Base-by-base conservation (phyloP, 2,888 invertebrate genomes). In the Drosophila limbata region DNA sequence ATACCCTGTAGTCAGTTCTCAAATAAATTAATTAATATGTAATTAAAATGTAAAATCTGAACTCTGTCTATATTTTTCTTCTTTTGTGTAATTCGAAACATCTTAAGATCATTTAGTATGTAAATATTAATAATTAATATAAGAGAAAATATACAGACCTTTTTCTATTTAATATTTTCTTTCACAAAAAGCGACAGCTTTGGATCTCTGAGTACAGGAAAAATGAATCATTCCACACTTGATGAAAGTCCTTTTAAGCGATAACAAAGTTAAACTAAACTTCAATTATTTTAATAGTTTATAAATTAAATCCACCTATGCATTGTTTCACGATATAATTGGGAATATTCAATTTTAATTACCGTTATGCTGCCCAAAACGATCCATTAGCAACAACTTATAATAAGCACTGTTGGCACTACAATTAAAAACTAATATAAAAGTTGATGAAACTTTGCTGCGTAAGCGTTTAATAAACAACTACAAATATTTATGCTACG, bases 381-480 rank as follows among this genome's bases (percentile, higher is more conserved):
- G 44, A 39, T 51, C 62, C n/a, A 56, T 56, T 56, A 56, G 37
- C 50, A 50, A 39, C 50, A 13, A 35, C 11, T 13, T 48, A 39
- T 35, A 60, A 52, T 40, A 56, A 37, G 28, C 48, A 13, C 50
- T 2, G 11, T 44, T 17, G 3, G 15, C 39, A 45, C 39, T 4
- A 35, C 57, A 73, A 73, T 62, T 68, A 62, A 60, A 62, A 68
- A 47, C 69, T 17, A 51, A 51, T 53, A 53, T 13, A 21, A 51
- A 63, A 52, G 17, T 48, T 40, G 33, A 13, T 21, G 17, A 75
- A 81, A 64, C 62, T 84, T 84, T 69, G 52, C 61, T 44, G 51
- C 76, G 50, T 33, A 69, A 69, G 56, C 74, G 50, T 66, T 69
- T 76, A 81, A 87, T 81, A 73, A 84, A 64, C 52, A 56, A 37